Conservation (phyloP, 2,888 invertebrate species). For the Tachystola acroxantha region DNA sequence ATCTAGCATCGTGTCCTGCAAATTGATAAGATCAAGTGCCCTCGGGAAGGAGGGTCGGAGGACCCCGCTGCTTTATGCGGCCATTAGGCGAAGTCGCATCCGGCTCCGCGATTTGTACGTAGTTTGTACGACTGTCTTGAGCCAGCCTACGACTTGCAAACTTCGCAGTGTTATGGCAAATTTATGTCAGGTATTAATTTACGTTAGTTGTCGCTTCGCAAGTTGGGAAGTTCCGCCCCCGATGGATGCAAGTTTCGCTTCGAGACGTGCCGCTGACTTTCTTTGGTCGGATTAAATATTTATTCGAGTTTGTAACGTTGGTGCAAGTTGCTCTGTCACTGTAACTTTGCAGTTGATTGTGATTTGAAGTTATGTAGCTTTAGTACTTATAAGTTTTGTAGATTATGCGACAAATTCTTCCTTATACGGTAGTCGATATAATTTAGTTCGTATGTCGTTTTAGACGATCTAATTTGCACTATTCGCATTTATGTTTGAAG, state of each 20-base stretch:
- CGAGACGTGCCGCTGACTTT: conserved; percentile 42
- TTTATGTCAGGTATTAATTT: conserved; percentile 78
- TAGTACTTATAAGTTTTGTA: conserved; percentile 15
- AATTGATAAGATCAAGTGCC: conserved; percentile 41
- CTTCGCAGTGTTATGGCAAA: conserved; percentile 71
- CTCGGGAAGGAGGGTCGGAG: conserved; percentile 37
- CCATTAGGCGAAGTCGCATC: conserved; percentile 55
- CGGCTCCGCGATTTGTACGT: conserved; percentile 60
- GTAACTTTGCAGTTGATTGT: conserved; percentile 18
- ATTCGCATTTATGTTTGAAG: too few species aligned
- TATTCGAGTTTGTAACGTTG: conserved; percentile 48
- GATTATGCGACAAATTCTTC: too few species aligned
- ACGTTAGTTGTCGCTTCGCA: conserved; percentile 61
- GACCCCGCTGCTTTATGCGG: conserved; percentile 58
- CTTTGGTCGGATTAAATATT: conserved; percentile 64
- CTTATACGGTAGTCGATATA: too few species aligned
- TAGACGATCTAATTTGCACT: too few species aligned
- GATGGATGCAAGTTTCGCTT: conserved; percentile 43
- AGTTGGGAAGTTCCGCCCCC: conserved; percentile 40
- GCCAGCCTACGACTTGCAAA: conserved; percentile 49
- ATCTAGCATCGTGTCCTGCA: conserved; percentile 38
- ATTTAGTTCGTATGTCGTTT: too few species aligned
- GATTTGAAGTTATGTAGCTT: conserved; percentile 14
- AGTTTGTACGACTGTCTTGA: conserved; percentile 41
- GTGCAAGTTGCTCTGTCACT: conserved; percentile 35